Evolutionary conservation across 92 coral and sea anemone genomes (phyloP).

Genomic region (Umimayanthus kanabou): DNA sequence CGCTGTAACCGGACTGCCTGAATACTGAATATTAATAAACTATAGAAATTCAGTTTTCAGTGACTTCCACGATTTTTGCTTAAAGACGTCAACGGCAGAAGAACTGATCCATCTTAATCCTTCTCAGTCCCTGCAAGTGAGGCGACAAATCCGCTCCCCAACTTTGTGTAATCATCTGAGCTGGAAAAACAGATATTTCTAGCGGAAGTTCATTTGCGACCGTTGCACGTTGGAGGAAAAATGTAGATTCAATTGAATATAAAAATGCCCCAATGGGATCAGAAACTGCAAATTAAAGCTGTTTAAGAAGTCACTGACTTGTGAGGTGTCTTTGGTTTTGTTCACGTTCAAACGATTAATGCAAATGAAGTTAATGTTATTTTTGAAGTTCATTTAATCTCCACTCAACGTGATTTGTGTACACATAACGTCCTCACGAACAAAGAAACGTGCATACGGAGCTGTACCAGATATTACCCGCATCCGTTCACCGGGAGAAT

Average conservation of each 20-base stretch:
- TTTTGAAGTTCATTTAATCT: background rate
- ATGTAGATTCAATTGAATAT: background rate
- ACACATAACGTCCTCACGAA: background rate
- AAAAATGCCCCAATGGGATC: background rate
- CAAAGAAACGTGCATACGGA: too few species aligned
- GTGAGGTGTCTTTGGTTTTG: background rate
- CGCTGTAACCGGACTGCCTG: background rate
- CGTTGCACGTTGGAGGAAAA: background rate
- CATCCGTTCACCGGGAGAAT: background rate
- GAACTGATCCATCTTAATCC: background rate
- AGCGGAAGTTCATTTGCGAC: background rate
- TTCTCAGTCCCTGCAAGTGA: background rate
- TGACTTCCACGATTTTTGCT: background rate
- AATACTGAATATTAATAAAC: too few species aligned
- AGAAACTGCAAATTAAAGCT: background rate
- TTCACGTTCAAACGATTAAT: background rate
- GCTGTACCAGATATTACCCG: background rate
- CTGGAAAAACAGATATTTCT: background rate
- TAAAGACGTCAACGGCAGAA: background rate
- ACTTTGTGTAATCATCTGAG: background rate
- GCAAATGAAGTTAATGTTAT: background rate
- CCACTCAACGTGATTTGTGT: background rate
- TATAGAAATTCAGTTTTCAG: background rate
- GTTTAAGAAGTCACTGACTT: background rate
- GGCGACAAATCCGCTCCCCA: background rate